Conservation (phyloP, 2,888 invertebrate species). For the Buathra laborator region DNA sequence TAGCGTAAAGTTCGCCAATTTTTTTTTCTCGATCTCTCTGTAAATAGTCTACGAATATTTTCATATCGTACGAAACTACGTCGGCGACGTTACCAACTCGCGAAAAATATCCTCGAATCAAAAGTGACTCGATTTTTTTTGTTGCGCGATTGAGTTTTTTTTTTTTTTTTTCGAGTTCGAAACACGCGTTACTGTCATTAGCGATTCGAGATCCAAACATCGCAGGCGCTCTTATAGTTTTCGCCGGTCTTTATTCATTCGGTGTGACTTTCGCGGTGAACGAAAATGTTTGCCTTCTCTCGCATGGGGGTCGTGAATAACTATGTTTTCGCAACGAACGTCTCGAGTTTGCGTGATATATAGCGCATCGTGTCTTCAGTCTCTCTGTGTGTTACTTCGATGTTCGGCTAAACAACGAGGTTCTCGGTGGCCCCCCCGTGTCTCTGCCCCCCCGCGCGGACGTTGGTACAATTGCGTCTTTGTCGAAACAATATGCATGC, state of each 20-base stretch:
- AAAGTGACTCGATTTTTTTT: no score
- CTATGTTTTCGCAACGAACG: background rate
- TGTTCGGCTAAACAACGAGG: slow-evolving; percentile 21
- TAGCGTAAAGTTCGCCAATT: no score
- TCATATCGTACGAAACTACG: no score
- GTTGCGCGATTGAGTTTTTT: no score
- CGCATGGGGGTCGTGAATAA: background rate
- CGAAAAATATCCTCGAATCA: no score
- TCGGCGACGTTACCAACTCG: no score
- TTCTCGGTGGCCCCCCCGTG: background rate
- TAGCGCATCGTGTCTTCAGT: background rate
- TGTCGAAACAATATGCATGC: slow-evolving; percentile 57
- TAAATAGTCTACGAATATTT: no score
- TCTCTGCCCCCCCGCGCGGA: slow-evolving; percentile 8
- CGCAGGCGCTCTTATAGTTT: background rate
- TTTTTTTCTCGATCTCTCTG: no score
- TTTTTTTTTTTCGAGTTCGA: background rate
- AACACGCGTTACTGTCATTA: slow-evolving; percentile 11
- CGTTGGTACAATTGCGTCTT: slow-evolving; percentile 62
- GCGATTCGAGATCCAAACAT: background rate
- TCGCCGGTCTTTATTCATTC: background rate
- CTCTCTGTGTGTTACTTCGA: slow-evolving; percentile 6
- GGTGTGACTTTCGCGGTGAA: background rate
- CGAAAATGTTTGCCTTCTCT: background rate
- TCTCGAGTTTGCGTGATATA: background rate